phyloP scores from a whole-genome alignment of 1,140 invertebrate species.

The Diploscapter pachys region DNA sequence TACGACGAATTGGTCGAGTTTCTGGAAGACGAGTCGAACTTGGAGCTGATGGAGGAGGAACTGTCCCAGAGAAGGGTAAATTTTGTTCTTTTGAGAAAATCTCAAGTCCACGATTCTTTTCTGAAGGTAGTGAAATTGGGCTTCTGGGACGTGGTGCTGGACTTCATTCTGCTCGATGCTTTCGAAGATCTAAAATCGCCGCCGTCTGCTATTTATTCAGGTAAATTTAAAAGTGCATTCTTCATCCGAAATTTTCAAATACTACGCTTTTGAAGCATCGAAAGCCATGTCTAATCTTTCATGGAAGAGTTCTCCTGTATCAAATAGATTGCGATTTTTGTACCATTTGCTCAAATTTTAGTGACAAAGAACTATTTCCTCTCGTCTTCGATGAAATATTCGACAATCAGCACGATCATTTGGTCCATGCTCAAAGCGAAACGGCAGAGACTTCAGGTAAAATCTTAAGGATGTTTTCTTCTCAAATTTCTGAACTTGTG shows the following conservation, averaged over 20 bases:
- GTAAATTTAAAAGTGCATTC: background rate
- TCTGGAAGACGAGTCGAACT: slow-evolving; percentile 71
- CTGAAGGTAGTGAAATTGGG: slow-evolving; percentile 76
- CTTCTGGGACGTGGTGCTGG: slow-evolving; percentile 92
- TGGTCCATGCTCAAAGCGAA: slow-evolving; percentile 95
- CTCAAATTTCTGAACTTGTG: background rate
- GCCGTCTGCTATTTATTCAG: slow-evolving; percentile 70
- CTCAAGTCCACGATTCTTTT: background rate
- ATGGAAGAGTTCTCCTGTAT: too few species aligned
- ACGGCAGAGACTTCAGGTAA: slow-evolving; percentile 75
- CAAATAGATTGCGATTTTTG: too few species aligned
- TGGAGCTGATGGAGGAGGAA: slow-evolving; percentile 74
- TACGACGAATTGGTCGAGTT: slow-evolving; percentile 89
- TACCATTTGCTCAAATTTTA: slow-evolving; percentile 64
- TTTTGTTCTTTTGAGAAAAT: slow-evolving; percentile 36
- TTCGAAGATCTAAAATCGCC: slow-evolving; percentile 87
- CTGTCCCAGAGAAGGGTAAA: slow-evolving; percentile 73
- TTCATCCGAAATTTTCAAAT: too few species aligned
- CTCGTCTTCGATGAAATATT: slow-evolving; percentile 49
- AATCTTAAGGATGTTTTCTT: slow-evolving; percentile 1
- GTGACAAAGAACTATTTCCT: slow-evolving; percentile 94
- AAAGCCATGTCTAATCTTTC: too few species aligned
- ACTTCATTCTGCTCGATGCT: slow-evolving; percentile 93
- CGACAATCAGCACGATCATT: slow-evolving; percentile 90
- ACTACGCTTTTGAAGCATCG: too few species aligned